Base-by-base conservation (phyloP, 2,888 invertebrate species). In the Andrena haemorrhoa region DNA sequence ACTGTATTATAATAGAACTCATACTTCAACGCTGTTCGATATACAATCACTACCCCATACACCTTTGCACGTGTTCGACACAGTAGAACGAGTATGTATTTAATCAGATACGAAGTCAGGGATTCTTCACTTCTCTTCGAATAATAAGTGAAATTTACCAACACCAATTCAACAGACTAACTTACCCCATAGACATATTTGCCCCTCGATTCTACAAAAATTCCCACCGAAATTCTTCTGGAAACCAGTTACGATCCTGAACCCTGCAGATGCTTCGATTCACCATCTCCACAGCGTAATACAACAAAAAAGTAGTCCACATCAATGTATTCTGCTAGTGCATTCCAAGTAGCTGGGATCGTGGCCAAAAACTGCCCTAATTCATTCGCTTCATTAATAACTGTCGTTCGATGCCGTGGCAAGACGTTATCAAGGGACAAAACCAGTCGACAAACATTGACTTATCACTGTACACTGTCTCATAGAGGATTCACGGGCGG, bases 401-500 rank as follows among this genome's bases (percentile, higher is more conserved):
- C 12, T 66, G 26, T 29, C 47, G 23, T 20, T 12, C 20, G 16
- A 20, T 64, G 61, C 3, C 7, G 64, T 35, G 35, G 41, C 58
- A 56, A 49, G 53, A 47, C 60, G 56, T 82, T 82, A 78, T 73
- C 82, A 29, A 10, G 66, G 51, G 53, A 71, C 73, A 71, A 82
- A 82, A 75, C 60, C 58, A 35, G 29, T 53, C 29, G 41, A 51
- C 78, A 83, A 83, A 79, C 75, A 79, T 83, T 82, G 83, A 83
- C 83, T 83, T 82, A 78, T 82, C 70, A 47, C 66, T 53, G 66
- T 78, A 53, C 63, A 58, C 64, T 70, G 79, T 75, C 76, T 77
- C 83, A 70, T 82, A 70, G 82, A 72, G 64, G 81, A 85, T 85
- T 82, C 86, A 72, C 69, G 70, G 49, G 16, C 58, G 60, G 83